Evolutionary conservation across 2,888 invertebrate genomes (phyloP).

Genomic region (Bombylius major): DNA sequence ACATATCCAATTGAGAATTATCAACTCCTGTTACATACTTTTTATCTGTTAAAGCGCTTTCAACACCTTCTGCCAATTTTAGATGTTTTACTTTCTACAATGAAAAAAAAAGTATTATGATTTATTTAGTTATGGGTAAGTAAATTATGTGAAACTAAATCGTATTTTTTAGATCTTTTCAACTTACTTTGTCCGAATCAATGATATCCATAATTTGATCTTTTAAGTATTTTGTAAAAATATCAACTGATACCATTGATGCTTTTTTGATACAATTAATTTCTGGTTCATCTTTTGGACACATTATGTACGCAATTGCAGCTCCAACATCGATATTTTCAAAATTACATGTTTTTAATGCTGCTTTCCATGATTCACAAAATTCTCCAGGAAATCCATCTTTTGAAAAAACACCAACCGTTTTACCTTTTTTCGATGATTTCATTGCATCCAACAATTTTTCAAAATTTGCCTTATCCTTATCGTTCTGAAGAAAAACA

Average conservation of each 20-base stretch:
- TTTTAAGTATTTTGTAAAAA: slow-evolving; percentile 91
- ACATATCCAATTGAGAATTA: slow-evolving; percentile 83
- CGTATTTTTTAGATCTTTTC: too few species aligned
- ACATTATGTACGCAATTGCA: slow-evolving; percentile 74
- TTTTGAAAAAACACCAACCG: slow-evolving; percentile 80
- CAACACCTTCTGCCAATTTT: slow-evolving; percentile 90
- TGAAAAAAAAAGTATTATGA: slow-evolving; percentile 2
- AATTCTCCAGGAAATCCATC: slow-evolving; percentile 91
- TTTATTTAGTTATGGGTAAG: too few species aligned
- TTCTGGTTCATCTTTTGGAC: slow-evolving; percentile 90
- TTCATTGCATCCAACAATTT: slow-evolving; percentile 68
- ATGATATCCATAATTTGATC: slow-evolving; percentile 98
- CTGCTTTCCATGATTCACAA: slow-evolving; percentile 78
- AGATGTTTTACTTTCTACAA: slow-evolving; percentile 86
- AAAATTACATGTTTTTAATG: slow-evolving; percentile 64
- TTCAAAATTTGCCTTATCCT: slow-evolving; percentile 83
- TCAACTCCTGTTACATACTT: slow-evolving; percentile 90
- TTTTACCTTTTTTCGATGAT: slow-evolving; percentile 77
- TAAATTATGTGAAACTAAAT: not conserved
- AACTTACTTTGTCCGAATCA: slow-evolving; percentile 77
- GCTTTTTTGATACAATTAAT: slow-evolving; percentile 84
- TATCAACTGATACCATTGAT: slow-evolving; percentile 81
- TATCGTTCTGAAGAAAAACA: slow-evolving; percentile 53
- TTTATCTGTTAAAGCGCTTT: slow-evolving; percentile 84
- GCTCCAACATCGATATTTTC: slow-evolving; percentile 79